phyloP scores from a whole-genome alignment of 2,113 vertebrate genomes.

The Pelodiscus sinensis region DNA sequence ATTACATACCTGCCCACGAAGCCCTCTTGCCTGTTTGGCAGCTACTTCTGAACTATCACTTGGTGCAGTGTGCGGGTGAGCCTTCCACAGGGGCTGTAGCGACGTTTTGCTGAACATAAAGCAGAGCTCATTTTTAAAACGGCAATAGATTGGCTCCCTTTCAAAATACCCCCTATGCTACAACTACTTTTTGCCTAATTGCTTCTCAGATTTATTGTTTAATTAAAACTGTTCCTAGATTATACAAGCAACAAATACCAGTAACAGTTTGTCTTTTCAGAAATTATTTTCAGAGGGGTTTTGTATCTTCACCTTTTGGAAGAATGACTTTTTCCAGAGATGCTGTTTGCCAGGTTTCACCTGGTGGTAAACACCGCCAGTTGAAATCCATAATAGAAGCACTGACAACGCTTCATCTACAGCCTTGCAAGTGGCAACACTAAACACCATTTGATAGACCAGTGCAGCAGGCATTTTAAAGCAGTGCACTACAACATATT shows the following conservation, averaged over 20 bases:
- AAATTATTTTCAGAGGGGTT: conserved; percentile 51
- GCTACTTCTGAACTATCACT: conserved; percentile 68
- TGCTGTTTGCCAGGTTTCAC: conserved; percentile 21
- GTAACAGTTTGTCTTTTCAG: conserved; percentile 50
- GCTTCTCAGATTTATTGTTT: conserved; percentile 73
- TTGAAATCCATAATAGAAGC: conserved; percentile 55
- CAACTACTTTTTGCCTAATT: conserved; percentile 68
- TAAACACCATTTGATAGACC: conserved; percentile 65
- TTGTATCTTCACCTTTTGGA: conserved; percentile 30
- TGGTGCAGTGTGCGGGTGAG: background rate
- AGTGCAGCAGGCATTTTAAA: conserved; percentile 54
- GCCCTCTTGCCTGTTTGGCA: conserved; percentile 61
- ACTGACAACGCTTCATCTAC: conserved; percentile 41
- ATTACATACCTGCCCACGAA: conserved; percentile 68
- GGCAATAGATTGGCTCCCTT: conserved; percentile 59
- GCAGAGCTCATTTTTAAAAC: conserved; percentile 43
- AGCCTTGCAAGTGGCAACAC: conserved; percentile 47
- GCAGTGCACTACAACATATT: background rate
- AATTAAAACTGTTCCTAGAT: conserved; percentile 66
- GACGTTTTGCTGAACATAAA: conserved; percentile 58
- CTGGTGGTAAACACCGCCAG: conserved; percentile 37
- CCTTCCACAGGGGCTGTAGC: conserved; percentile 60
- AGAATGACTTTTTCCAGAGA: background rate
- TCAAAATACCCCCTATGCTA: conserved; percentile 66
- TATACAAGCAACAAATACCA: conserved; percentile 69